Conservation (phyloP, 2,113 vertebrate genomes). For the Vulpes lagopus region DNA sequence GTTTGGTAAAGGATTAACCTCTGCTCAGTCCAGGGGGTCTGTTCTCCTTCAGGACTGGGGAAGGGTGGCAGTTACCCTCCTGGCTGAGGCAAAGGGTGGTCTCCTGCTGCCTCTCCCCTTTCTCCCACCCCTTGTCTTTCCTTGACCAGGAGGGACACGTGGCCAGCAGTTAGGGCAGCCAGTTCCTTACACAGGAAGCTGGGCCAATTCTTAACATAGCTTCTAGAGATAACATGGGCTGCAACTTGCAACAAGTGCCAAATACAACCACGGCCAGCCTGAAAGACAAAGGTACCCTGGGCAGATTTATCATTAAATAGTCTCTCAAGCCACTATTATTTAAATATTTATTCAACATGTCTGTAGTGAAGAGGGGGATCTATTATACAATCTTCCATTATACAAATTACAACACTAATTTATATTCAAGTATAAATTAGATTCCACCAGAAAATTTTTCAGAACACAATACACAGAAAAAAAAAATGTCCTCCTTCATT, state of each 20-base stretch:
- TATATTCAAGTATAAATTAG: constrained; percentile 68
- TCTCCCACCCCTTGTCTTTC: neutral
- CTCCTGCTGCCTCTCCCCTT: too few relatives aligned
- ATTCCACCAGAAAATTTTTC: neutral
- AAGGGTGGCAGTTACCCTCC: neutral
- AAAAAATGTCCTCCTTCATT: neutral
- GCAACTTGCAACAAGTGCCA: neutral
- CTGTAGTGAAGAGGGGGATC: neutral
- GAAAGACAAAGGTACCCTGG: neutral
- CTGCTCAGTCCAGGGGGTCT: neutral
- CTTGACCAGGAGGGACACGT: neutral
- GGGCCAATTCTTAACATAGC: neutral
- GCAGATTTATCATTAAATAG: neutral
- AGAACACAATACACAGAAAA: constrained; percentile 1
- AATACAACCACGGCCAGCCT: neutral
- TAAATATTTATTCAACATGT: constrained; percentile 24
- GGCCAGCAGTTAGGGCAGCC: neutral
- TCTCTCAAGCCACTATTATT: neutral
- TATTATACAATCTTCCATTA: neutral
- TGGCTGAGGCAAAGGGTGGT: neutral
- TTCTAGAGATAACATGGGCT: neutral
- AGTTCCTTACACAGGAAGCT: neutral
- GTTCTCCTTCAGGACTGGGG: neutral
- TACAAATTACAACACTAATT: constrained; percentile 25
- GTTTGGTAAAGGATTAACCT: neutral